These are phyloP conservation scores for Apostichopus japonicus DNA, from an alignment of 35 echinoderm and acorn worm genomes.

Conservation along the genomic window DNA sequence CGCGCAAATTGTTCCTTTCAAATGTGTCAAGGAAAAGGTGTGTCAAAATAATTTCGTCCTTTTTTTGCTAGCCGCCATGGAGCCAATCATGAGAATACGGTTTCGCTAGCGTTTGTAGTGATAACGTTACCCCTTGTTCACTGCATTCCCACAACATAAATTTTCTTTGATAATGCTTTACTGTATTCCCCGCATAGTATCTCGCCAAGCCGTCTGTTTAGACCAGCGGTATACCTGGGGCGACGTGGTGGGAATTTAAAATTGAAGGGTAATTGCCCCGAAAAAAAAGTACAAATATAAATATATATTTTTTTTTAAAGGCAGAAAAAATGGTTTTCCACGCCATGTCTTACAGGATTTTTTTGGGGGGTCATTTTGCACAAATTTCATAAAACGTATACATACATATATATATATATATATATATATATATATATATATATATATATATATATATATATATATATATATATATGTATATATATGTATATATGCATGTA, in stretches of 20 bases:
- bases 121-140: slow-evolving; percentile 2
- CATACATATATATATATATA: no score
- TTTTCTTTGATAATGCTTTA: neutral
- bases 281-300: slow-evolving; percentile 16
- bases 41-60: neutral
- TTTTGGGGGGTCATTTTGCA: slow-evolving; percentile 3
- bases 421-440: no score
- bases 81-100: neutral
- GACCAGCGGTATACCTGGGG: slow-evolving; percentile 25
- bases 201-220: slow-evolving; percentile 20
- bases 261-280: slow-evolving; percentile 45
- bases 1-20: slow-evolving; percentile 1
- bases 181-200: slow-evolving; percentile 16
- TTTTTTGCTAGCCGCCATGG: neutral
- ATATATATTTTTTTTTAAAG: neutral
- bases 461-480: no score
- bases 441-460: no score
- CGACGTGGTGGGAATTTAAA: slow-evolving; percentile 15
- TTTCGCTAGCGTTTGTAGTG: slow-evolving; percentile 5
- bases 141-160: slow-evolving; percentile 20
- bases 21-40: slow-evolving; percentile 21
- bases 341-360: neutral
- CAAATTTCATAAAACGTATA: neutral
- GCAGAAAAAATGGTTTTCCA: neutral
- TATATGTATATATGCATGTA: no score